Conservation (phyloP, 2,888 invertebrate genomes). For the Hirtodrosophila cameraria region DNA sequence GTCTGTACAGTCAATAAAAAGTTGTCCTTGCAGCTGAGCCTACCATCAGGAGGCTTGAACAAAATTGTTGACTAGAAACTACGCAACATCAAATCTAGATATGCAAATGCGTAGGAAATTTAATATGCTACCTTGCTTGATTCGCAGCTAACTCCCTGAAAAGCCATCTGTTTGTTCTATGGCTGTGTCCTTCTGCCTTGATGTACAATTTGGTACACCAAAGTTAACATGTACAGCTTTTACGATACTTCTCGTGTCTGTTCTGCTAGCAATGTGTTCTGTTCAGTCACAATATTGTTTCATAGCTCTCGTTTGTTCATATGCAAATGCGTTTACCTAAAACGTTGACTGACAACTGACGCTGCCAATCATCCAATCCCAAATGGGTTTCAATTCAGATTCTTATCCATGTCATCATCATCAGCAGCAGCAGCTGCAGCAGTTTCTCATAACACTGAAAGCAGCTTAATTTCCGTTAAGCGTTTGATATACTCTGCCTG, state of each 20-base stretch:
- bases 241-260: background rate
- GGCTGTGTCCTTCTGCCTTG: background rate
- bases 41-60: background rate
- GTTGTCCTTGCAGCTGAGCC: no score
- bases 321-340: conserved; percentile 8
- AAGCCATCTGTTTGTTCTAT: background rate
- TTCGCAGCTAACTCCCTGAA: background rate
- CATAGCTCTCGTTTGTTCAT: background rate
- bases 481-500: conserved; percentile 11
- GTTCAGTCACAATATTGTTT: conserved; percentile 18
- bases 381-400: conserved; percentile 15
- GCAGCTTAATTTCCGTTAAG: conserved; percentile 53
- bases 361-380: conserved; percentile 15
- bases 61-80: conserved; percentile 1
- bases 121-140: no score
- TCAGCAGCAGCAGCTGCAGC: conserved; percentile 1
- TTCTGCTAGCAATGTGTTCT: conserved; percentile 16
- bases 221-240: background rate
- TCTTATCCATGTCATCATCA: conserved; percentile 6
- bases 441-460: conserved; percentile 24
- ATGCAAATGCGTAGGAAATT: conserved; percentile 53
- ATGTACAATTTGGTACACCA: conserved; percentile 6
- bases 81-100: conserved; percentile 30
- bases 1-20: conserved; percentile 24
- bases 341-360: conserved; percentile 14